Base-by-base conservation (phyloP, 2,113 vertebrate species). In the Cygnus buccinator region DNA sequence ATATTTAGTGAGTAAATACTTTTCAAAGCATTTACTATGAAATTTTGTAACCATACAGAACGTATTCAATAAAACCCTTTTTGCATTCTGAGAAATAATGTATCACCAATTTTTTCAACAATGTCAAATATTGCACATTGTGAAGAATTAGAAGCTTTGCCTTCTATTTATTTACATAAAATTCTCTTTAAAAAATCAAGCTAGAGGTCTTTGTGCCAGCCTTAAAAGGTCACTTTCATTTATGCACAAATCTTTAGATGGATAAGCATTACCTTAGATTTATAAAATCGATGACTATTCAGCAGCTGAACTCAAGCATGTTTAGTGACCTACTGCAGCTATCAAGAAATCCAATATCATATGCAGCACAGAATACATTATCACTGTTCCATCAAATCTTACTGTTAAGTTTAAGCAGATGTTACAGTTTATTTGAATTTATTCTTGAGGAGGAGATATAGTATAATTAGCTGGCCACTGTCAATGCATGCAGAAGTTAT, bases 341-440 rank as follows among this genome's bases (percentile, higher is more conserved):
- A 52, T 41, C 37, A 90, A 93, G 65, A 90, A 96, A 92, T 94
- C 35, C 81, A 94, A 93, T 76, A 90, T 59, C 81, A 93, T 78
- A 89, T 22, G 66, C 19, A 15, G 20, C 50, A 68, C 25, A 89
- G 44, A 89, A 80, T 82, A 73, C 9, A 89, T 95, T 87, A 96
- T 80, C 90, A 78, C 21, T 87, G n/a, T 94, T 91, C 57, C 87
- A 83, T 70, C 68, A 85, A 19, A 43, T 43, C 37, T 93, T 95
- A 71, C 22, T 44, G 23, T 87, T 91, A 95, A 83, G 48, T 96
- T 94, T 95, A 95, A 93, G 59, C 2, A 2, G 73, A 83, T 59
- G 15, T 65, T 81, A 91, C 11, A 84, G 71, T 85, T 91, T 79
- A 88, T 88, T 93, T 95, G 55, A 96, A 94, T 96, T 87, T 96